Evolutionary conservation across 2,888 invertebrate species (phyloP).

Genomic region (Gisinianus flammeolus): DNA sequence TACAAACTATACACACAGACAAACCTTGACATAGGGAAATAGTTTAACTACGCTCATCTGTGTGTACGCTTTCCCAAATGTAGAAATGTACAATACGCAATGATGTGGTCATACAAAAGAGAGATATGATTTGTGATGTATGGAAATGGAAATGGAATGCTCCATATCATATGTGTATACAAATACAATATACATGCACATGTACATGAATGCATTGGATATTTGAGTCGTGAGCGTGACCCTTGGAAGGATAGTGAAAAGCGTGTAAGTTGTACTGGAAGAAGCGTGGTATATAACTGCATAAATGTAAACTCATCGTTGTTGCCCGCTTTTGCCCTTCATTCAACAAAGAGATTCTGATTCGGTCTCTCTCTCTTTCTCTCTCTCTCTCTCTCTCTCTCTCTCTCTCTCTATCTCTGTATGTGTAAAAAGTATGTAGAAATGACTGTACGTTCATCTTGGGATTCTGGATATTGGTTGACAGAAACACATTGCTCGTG

Average conservation of each 20-base stretch:
- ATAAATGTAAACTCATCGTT: conserved; percentile 12
- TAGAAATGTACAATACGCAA: not conserved
- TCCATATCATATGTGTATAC: not conserved
- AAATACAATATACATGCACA: not conserved
- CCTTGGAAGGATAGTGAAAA: not conserved
- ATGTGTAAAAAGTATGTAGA: too few relatives aligned
- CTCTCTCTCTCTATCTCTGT: too few relatives aligned
- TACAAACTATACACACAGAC: too few relatives aligned
- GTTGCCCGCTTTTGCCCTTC: not conserved
- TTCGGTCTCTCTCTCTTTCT: not conserved
- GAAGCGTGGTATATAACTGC: too few relatives aligned
- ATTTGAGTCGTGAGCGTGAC: not conserved
- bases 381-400: too few relatives aligned
- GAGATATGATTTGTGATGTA: not conserved
- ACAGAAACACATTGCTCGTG: conserved; percentile 24
- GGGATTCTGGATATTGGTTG: conserved; percentile 19
- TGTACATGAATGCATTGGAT: not conserved
- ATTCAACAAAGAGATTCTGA: conserved; percentile 23
- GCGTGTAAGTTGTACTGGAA: not conserved
- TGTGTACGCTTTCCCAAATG: not conserved
- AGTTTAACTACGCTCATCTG: conserved; percentile 2
- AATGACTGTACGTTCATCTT: conserved; percentile 28
- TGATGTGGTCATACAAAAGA: not conserved
- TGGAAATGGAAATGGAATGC: not conserved
- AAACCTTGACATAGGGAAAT: not conserved